Evolutionary conservation across 2,797 vertebrate genomes (phyloP).

Genomic region (Hippocampus kuda): DNA sequence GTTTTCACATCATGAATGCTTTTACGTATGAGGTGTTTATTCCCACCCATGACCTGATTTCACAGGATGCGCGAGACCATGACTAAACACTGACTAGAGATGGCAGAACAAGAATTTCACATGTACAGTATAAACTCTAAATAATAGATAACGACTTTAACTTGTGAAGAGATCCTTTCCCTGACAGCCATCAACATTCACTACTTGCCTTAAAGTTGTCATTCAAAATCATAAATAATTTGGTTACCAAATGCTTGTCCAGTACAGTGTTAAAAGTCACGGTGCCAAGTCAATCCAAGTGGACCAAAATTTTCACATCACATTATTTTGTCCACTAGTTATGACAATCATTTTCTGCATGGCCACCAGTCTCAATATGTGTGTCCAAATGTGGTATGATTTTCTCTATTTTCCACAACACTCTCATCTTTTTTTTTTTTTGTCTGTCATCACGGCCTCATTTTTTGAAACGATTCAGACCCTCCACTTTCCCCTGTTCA

Average conservation of each 20-base stretch:
- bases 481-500: slow-evolving; percentile 15
- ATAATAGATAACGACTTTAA: neutral
- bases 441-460: slow-evolving; percentile 12
- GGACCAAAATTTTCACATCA: neutral
- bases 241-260: neutral
- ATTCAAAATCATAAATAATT: neutral
- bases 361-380: neutral
- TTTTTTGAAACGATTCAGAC: slow-evolving; percentile 21
- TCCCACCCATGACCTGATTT: neutral
- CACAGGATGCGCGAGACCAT: neutral
- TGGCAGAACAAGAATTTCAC: neutral
- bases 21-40: slow-evolving; percentile 1
- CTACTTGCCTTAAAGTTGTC: neutral
- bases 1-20: slow-evolving; percentile 7
- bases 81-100: neutral
- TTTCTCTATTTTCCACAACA: neutral
- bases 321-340: neutral
- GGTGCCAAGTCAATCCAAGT: neutral
- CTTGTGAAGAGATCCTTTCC: neutral
- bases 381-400: neutral
- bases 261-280: neutral
- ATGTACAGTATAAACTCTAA: neutral
- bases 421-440: neutral
- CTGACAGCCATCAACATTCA: neutral
- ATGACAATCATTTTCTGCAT: neutral